Evolutionary conservation across 2,797 vertebrate species (phyloP).

Genomic region (Lutjanus argentimaculatus): DNA sequence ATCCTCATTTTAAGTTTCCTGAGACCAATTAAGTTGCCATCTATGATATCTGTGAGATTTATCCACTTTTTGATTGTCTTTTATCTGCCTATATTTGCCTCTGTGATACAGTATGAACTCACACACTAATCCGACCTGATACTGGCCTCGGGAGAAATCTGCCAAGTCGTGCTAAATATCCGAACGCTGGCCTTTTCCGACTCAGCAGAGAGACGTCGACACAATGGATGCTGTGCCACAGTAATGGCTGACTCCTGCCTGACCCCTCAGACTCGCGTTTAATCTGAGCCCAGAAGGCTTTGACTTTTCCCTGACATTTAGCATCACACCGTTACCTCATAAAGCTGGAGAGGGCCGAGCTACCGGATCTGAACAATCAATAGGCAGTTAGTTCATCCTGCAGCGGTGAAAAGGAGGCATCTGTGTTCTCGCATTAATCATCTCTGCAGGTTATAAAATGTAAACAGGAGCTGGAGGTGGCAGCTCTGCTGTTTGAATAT

Average conservation of each 20-base stretch:
- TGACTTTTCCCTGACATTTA: slow-evolving; percentile 78
- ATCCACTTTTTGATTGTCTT: background rate
- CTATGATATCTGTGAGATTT: background rate
- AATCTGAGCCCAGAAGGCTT: slow-evolving; percentile 65
- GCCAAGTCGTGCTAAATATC: slow-evolving; percentile 14
- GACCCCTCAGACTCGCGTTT: slow-evolving; percentile 49
- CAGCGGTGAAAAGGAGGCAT: slow-evolving; percentile 12
- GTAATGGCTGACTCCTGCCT: slow-evolving; percentile 53
- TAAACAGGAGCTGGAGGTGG: background rate
- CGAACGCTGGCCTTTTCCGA: slow-evolving; percentile 37
- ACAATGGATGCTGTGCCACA: background rate
- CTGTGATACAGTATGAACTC: slow-evolving; percentile 13
- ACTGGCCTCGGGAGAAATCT: slow-evolving; percentile 23
- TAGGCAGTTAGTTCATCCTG: slow-evolving; percentile 39
- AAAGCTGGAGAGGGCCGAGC: slow-evolving; percentile 21
- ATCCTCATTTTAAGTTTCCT: slow-evolving; percentile 5
- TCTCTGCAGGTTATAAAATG: slow-evolving; percentile 1
- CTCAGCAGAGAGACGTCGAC: slow-evolving; percentile 9
- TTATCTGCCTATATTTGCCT: slow-evolving; percentile 19
- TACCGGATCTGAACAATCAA: slow-evolving; percentile 45
- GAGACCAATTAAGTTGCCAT: background rate
- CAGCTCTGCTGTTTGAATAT: background rate
- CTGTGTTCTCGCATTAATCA: slow-evolving; percentile 23
- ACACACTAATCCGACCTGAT: background rate
- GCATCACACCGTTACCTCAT: slow-evolving; percentile 40